Evolutionary conservation across 1,140 invertebrate genomes (phyloP).

Genomic region (Drosophila serrata): DNA sequence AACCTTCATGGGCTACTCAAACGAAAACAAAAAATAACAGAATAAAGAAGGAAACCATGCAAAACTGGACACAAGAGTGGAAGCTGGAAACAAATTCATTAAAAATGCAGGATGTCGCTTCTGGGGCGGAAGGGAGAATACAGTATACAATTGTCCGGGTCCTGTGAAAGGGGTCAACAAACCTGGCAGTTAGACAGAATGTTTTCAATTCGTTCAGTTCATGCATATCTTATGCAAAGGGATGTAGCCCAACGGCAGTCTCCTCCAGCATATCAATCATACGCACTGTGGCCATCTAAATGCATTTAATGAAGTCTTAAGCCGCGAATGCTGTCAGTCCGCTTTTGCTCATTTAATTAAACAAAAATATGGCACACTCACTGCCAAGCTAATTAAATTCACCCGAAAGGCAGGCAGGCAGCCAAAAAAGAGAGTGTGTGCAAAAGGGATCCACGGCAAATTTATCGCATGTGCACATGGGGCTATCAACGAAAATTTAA

Average conservation of each 20-base stretch:
- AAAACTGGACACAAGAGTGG: constrained; percentile 51
- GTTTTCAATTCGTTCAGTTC: constrained; percentile 4
- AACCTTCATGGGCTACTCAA: constrained; percentile 5
- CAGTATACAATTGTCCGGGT: constrained; percentile 33
- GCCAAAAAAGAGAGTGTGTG: constrained; percentile 26
- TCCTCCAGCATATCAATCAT: constrained; percentile 50
- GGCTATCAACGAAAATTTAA: constrained; percentile 70
- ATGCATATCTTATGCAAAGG: constrained; percentile 16
- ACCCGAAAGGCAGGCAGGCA: constrained; percentile 8
- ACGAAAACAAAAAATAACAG: background rate
- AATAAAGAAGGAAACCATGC: constrained; percentile 3
- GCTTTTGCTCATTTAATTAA: constrained; percentile 55
- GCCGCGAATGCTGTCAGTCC: constrained; percentile 19
- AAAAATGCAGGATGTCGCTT: constrained; percentile 67
- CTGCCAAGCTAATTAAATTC: constrained; percentile 63
- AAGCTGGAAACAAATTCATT: constrained; percentile 71
- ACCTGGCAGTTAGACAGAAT: constrained; percentile 28
- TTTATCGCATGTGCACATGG: constrained; percentile 44
- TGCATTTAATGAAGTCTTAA: constrained; percentile 24
- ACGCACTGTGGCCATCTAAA: constrained; percentile 33
- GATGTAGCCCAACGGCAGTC: background rate
- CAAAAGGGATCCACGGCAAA: constrained; percentile 11
- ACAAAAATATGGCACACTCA: constrained; percentile 25
- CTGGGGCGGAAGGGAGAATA: constrained; percentile 15
- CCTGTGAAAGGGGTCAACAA: constrained; percentile 35